Percentiles rank a stretch among this genome's conserved stretches.
Evolutionary conservation across 2,888 invertebrate species (phyloP).

Genomic region (Molorchus minor): DNA sequence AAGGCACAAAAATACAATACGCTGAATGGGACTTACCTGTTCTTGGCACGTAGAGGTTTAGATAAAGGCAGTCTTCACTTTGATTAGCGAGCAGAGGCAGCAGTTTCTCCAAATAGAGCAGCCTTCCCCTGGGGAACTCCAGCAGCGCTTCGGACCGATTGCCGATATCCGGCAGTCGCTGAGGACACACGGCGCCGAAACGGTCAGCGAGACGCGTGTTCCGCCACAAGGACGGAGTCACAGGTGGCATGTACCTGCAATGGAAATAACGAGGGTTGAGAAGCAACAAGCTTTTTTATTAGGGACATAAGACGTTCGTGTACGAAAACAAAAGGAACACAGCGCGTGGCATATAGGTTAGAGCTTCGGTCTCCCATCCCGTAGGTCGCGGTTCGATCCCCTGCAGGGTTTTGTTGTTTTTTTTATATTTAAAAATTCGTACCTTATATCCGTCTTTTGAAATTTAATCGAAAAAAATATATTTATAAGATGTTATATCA

Average conservation of each 20-base stretch:
- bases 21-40: slow-evolving; percentile 65
- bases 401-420: too few species aligned
- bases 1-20: too few species aligned
- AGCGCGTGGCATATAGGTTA: too few species aligned
- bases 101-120: slow-evolving; percentile 85
- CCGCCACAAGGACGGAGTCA: slow-evolving; percentile 89
- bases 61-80: slow-evolving; percentile 97
- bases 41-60: slow-evolving; percentile 95
- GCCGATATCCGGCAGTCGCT: slow-evolving; percentile 73
- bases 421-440: too few species aligned
- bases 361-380: too few species aligned
- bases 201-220: slow-evolving; percentile 82
- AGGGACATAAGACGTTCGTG: neutral
- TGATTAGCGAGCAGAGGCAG: slow-evolving; percentile 88
- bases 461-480: too few species aligned
- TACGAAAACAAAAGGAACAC: too few species aligned
- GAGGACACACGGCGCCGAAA: slow-evolving; percentile 88
- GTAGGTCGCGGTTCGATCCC: too few species aligned
- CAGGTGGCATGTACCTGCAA: slow-evolving; percentile 90
- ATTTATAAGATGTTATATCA: too few species aligned
- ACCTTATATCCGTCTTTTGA: too few species aligned
- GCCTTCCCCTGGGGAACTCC: slow-evolving; percentile 82
- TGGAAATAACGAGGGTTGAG: slow-evolving; percentile 6
- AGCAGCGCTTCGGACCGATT: slow-evolving; percentile 72
- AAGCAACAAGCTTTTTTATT: slow-evolving; percentile 2